phyloP scores from a whole-genome alignment of 35 echinoderm and acorn worm genomes.

The Stichopus chloronotus region DNA sequence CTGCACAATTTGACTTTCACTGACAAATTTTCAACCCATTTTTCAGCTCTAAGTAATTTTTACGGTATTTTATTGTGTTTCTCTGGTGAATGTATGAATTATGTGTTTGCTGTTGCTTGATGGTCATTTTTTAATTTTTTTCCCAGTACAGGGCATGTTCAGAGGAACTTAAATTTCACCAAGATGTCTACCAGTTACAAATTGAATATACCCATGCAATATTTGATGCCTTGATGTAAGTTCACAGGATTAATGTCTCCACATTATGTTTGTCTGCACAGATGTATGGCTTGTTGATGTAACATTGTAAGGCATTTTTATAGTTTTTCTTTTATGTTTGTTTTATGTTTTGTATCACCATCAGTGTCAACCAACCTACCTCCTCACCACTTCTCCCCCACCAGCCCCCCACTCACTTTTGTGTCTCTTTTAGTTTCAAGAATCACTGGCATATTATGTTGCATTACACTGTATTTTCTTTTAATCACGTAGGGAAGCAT shows the following conservation, averaged over 20 bases:
- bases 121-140: not conserved
- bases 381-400: not conserved
- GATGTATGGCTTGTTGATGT: not conserved
- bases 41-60: not conserved
- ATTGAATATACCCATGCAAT: conserved; percentile 59
- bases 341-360: not conserved
- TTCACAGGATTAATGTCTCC: not conserved
- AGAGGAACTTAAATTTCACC: conserved; percentile 63
- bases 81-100: not conserved
- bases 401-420: not conserved
- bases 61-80: not conserved
- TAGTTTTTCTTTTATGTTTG: not conserved
- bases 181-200: conserved; percentile 61
- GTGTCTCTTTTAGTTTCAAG: not conserved
- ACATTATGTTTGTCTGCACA: not conserved
- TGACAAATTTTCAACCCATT: too few species aligned
- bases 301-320: not conserved
- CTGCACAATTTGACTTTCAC: too few species aligned
- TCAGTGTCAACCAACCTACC: too few species aligned
- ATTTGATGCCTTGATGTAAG: conserved; percentile 64
- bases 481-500: conserved; percentile 40
- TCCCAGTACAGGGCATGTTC: conserved; percentile 55
- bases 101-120: not conserved
- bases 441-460: too few species aligned
- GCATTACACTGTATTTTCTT: not conserved